Base-by-base conservation (phyloP, 2,113 vertebrate species). In the Oryzias curvinotus region DNA sequence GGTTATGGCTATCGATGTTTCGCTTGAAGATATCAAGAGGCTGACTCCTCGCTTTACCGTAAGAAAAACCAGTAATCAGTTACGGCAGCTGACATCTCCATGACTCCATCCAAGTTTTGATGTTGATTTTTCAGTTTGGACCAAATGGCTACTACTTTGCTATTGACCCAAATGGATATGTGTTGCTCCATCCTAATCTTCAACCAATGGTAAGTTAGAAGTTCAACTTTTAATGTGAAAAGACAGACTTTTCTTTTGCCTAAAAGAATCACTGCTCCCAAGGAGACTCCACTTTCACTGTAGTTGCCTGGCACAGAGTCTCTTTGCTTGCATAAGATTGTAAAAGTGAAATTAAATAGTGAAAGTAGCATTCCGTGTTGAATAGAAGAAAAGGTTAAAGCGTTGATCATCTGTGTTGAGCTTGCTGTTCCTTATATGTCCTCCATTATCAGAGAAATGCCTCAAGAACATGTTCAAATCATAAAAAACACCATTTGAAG, bases 111-210 rank as follows among this genome's bases (percentile, higher is more conserved):
- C 49, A 8, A 61, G 21, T 42, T 1, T 0, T 7, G 44, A 13
- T 57, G 10, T 54, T 46, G 14, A 36, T 41, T 47, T 36, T 89
- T 15, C 60, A 99, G 97, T 92, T 99, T 30, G 96, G 97, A 69
- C 96, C 96, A 68, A 99, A 98, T 28, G 97, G 97, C 68, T 99
- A 99, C 82, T 99, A 97, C 80, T 99, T 98, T 90, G 96, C 96
- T 63, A 97, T 99, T 18, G 97, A 99, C 85, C 95, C 97, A 80
- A 99, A 99, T 73, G 97, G 97, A 65, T 98, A 99, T 67, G 97
- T 99, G 60, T 83, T 99, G 65, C 93, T 99, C 57, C 97, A 99
- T 73, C 97, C 97, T 74, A 98, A 98, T 88, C 96, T 99, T 68
- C 94, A 95, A 72, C 95, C 97, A 79, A 92, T 93, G 95, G 97